Conservation (phyloP, 1,140 invertebrate species). For the Pentalonia nigronervosa region DNA sequence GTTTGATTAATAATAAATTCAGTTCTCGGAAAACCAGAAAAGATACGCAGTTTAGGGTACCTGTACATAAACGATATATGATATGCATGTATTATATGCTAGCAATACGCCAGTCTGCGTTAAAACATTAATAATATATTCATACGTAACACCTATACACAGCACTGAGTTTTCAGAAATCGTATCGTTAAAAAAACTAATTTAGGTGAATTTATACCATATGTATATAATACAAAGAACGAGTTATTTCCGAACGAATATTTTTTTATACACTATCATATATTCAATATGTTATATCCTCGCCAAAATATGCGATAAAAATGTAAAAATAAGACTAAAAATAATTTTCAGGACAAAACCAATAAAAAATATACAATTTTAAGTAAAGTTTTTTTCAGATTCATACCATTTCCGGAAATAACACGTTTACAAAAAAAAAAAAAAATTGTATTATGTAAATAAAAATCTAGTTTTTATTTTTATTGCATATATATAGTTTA, state of each 20-base stretch:
- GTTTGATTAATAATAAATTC: slow-evolving; percentile 19
- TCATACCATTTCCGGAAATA: not conserved
- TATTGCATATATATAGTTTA: not conserved
- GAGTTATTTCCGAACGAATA: not conserved
- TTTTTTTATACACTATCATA: not conserved
- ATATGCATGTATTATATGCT: not conserved
- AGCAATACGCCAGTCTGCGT: not conserved
- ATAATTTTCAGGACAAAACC: not conserved
- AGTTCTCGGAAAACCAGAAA: not conserved
- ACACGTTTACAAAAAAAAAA: not conserved
- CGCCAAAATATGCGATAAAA: not conserved
- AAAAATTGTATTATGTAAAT: not conserved
- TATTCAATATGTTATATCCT: not conserved
- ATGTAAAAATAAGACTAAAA: not conserved
- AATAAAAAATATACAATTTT: not conserved
- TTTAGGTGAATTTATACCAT: not conserved
- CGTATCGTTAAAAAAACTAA: not conserved
- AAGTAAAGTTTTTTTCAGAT: not conserved
- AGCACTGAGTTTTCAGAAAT: not conserved
- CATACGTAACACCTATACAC: not conserved
- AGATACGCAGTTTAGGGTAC: not conserved
- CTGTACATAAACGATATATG: not conserved
- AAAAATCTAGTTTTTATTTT: not conserved
- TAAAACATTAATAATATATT: not conserved
- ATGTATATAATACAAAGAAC: not conserved